Base-by-base conservation (phyloP, 2,888 invertebrate species). In the Sminthurinus aureus region DNA sequence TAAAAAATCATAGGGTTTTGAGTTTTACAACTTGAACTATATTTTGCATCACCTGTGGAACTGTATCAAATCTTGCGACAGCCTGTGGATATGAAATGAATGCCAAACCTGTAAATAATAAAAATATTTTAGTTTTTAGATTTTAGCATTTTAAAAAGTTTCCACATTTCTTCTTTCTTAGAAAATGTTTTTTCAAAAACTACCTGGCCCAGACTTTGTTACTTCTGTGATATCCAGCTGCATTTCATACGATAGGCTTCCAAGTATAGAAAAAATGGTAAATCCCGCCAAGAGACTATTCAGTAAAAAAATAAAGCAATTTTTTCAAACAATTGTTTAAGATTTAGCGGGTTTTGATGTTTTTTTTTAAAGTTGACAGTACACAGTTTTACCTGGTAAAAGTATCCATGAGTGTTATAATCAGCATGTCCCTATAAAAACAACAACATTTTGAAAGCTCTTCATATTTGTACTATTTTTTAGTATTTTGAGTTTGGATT, bases 1-100 rank as follows among this genome's bases (percentile, higher is more conserved):
- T n/a, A n/a, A n/a, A n/a, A n/a, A n/a, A n/a, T n/a, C n/a, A n/a
- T n/a, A n/a, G n/a, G n/a, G n/a, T n/a, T n/a, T n/a, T n/a, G n/a
- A n/a, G n/a, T n/a, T n/a, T n/a, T n/a, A n/a, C n/a, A n/a, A n/a
- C n/a, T n/a, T n/a, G n/a, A n/a, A n/a, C n/a, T n/a, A n/a, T n/a
- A n/a, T n/a, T n/a, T n/a, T n/a, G n/a, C n/a, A n/a, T 64, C 80
- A 86, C 86, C 80, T 88, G 87, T 8, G 87, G 86, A 52, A 85
- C 79, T 80, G 83, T 85, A 38, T 85, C 85, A 79, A 88, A 87
- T 75, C 86, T 83, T 0, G 85, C 0, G 95, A 96, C 93, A 0
- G 96, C 96, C 89, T 96, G 95, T 0, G 96, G 96, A 90, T 96
- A 96, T 0, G 95, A 95, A 81, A 96, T 93, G 89, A 96, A 96